Percentiles rank a stretch among this genome's conserved stretches.
Conservation (phyloP, 2,797 vertebrate genomes). For the Neosalanx taihuensis region DNA sequence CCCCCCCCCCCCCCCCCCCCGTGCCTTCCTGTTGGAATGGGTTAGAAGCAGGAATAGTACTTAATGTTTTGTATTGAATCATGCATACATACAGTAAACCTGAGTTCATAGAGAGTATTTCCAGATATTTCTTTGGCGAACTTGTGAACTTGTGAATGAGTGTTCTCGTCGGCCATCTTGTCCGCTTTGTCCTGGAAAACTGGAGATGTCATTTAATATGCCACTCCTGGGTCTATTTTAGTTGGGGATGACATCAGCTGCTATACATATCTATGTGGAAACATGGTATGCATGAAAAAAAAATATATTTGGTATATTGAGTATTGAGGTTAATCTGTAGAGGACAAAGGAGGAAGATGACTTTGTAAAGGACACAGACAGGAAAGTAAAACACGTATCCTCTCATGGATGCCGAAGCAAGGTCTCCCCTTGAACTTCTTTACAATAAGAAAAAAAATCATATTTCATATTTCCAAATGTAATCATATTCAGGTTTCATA, state of each 20-base stretch:
- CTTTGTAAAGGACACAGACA: constrained; percentile 32
- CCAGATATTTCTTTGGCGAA: neutral
- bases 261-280: constrained; percentile 35
- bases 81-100: neutral
- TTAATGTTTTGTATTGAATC: too few species aligned
- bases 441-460: too few species aligned
- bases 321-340: constrained; percentile 43
- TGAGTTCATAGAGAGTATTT: neutral
- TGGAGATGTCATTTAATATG: constrained; percentile 18
- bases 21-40: neutral
- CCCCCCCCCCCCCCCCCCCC: too few species aligned
- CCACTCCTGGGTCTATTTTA: constrained; percentile 46
- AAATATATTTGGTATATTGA: constrained; percentile 49
- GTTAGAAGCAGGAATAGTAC: neutral
- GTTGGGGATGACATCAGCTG: constrained; percentile 41
- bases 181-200: neutral
- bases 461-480: too few species aligned
- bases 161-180: neutral
- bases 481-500: too few species aligned
- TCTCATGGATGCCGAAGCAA: neutral
- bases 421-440: too few species aligned
- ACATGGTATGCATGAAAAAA: constrained; percentile 39
- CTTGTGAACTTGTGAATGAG: neutral
- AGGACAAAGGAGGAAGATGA: constrained; percentile 18
- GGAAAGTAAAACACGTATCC: constrained; percentile 36